Conservation (phyloP, 1,140 invertebrate species). For the Lutraria rhynchaena region DNA sequence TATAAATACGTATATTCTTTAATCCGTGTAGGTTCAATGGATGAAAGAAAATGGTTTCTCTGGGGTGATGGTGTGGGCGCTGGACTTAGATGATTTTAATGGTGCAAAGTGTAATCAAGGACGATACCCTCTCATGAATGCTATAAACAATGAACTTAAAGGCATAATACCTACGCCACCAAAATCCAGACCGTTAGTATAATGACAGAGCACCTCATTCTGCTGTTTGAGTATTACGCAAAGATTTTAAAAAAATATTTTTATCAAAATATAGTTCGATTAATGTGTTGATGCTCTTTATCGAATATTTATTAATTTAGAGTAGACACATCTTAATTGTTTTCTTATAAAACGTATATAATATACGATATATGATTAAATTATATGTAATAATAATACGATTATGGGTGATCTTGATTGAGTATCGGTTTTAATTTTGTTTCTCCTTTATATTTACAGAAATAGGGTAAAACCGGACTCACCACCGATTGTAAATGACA, state of each 20-base stretch:
- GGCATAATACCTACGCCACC: constrained; percentile 10
- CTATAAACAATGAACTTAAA: constrained; percentile 82
- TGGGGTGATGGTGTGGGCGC: constrained; percentile 95
- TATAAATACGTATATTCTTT: no score
- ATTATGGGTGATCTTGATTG: no score
- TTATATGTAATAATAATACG: no score
- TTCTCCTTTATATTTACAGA: not conserved
- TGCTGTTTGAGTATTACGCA: no score
- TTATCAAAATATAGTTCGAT: no score
- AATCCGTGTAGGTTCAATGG: constrained; percentile 63
- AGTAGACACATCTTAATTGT: no score
- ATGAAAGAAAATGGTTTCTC: constrained; percentile 61
- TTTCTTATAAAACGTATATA: no score
- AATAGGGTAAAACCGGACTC: constrained; percentile 29
- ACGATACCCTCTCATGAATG: constrained; percentile 73
- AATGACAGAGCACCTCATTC: not conserved
- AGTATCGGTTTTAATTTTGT: no score
- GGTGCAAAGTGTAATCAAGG: constrained; percentile 85
- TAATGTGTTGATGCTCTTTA: no score
- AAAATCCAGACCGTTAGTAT: constrained; percentile 45
- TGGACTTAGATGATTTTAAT: constrained; percentile 97
- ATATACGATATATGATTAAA: no score
- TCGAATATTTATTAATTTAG: no score
- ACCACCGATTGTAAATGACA: not conserved
- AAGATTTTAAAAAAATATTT: no score